phyloP scores from a whole-genome alignment of 2,113 vertebrate genomes.

The Cepphus grylle region DNA sequence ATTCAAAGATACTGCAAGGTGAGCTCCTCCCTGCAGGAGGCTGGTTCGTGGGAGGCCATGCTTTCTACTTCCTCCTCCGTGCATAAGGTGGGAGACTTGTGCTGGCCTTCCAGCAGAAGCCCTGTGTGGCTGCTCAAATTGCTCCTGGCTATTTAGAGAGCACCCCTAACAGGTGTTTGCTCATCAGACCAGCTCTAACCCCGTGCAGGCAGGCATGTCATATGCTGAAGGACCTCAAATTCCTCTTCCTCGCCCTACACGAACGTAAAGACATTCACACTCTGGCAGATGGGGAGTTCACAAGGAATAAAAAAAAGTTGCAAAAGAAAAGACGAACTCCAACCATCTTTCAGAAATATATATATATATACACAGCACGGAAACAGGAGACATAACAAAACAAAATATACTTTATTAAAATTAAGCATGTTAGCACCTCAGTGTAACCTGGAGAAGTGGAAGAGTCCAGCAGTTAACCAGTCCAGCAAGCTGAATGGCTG shows the following conservation, averaged over 20 bases:
- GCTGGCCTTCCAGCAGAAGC: background rate
- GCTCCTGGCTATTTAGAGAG: background rate
- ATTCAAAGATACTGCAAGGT: too few species aligned
- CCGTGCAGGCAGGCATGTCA: fast-evolving
- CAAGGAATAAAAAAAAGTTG: background rate
- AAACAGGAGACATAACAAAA: slow-evolving; percentile 43
- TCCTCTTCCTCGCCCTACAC: background rate
- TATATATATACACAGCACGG: background rate
- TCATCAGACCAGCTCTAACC: background rate
- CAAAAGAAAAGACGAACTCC: background rate
- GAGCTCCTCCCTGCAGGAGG: background rate
- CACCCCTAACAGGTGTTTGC: background rate
- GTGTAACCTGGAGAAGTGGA: slow-evolving; percentile 65
- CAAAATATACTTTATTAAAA: slow-evolving; percentile 75
- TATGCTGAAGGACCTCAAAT: background rate
- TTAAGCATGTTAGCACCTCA: slow-evolving; percentile 75
- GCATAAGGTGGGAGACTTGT: fast-evolving
- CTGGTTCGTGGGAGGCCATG: fast-evolving
- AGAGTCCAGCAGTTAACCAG: slow-evolving; percentile 69
- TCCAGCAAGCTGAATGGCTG: slow-evolving; percentile 55
- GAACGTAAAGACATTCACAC: fast-evolving
- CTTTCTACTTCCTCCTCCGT: background rate
- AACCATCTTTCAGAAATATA: background rate
- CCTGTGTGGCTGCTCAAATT: background rate
- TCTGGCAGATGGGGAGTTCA: background rate